Evolutionary conservation across 2,113 vertebrate species (phyloP).

Genomic region (Pituophis catenifer): DNA sequence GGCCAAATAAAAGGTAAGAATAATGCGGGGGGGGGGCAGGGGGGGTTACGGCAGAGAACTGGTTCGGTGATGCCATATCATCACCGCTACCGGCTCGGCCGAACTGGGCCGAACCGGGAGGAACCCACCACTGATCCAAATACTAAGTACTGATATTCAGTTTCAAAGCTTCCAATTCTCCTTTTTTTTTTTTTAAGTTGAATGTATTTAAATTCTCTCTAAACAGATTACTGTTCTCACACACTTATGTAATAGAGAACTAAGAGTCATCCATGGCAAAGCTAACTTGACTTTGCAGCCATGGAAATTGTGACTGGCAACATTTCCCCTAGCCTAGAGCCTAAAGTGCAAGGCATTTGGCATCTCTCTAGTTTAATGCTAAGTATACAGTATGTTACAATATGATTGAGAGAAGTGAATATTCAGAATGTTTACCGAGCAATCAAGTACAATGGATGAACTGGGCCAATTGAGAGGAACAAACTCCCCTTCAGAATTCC

Average conservation of each 20-base stretch:
- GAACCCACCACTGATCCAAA: not conserved
- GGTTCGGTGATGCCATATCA: too few relatives aligned
- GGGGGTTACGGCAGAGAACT: too few relatives aligned
- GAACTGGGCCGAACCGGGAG: too few relatives aligned
- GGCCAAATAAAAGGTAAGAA: too few relatives aligned
- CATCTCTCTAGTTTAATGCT: not conserved
- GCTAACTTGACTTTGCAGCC: conserved; percentile 1
- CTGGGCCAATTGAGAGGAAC: not conserved
- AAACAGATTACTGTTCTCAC: not conserved
- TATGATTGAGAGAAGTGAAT: conserved; percentile 3
- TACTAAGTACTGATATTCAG: not conserved
- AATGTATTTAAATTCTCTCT: not conserved
- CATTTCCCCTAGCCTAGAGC: not conserved
- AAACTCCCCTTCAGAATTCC: not conserved
- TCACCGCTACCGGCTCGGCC: too few relatives aligned
- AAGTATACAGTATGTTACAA: not conserved
- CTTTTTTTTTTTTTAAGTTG: not conserved
- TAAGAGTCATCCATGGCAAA: not conserved
- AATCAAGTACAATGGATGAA: not conserved
- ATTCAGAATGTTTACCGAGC: not conserved
- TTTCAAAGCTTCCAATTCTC: not conserved
- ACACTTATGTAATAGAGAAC: not conserved
- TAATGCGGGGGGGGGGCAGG: too few relatives aligned
- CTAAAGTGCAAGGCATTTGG: not conserved
- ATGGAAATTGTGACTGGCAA: conserved; percentile 16